These are phyloP conservation scores for Chirona hameri DNA, from an alignment of 2,888 invertebrate genomes.

Conservation along the genomic window DNA sequence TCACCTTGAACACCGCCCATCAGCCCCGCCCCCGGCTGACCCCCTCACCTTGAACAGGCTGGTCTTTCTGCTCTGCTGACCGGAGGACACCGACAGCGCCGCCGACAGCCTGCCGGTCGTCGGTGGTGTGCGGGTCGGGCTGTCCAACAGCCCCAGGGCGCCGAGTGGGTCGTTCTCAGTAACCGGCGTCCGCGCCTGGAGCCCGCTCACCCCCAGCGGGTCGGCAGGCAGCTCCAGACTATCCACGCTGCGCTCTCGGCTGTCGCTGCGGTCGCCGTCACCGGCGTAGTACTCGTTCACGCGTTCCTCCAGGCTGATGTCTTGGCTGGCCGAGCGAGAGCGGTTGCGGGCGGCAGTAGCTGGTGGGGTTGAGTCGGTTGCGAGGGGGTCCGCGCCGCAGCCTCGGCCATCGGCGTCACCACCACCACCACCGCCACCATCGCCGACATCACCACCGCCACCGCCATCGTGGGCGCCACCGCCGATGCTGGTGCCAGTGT, in stretches of 20 bases:
- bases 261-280: neutral
- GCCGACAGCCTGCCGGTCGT: neutral
- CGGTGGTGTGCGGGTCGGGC: neutral
- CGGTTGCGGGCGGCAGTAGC: neutral
- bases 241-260: constrained; percentile 12
- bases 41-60: constrained; percentile 1
- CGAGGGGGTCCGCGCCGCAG: too few species aligned
- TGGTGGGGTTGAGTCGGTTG: neutral
- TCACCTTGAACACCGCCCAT: too few species aligned
- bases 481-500: too few species aligned
- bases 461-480: too few species aligned
- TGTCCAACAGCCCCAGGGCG: constrained; percentile 54
- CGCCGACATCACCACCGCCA: too few species aligned
- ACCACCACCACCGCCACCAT: too few species aligned
- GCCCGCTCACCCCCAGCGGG: neutral
- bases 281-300: neutral
- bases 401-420: too few species aligned
- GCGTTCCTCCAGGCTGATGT: constrained; percentile 25
- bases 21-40: too few species aligned
- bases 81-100: too few species aligned
- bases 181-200: constrained; percentile 56
- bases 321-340: constrained; percentile 10
- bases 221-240: constrained; percentile 6
- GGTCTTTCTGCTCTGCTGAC: neutral
- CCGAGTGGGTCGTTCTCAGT: constrained; percentile 89